Conservation (phyloP, 2,888 invertebrate species). For the Pandemis corylana region DNA sequence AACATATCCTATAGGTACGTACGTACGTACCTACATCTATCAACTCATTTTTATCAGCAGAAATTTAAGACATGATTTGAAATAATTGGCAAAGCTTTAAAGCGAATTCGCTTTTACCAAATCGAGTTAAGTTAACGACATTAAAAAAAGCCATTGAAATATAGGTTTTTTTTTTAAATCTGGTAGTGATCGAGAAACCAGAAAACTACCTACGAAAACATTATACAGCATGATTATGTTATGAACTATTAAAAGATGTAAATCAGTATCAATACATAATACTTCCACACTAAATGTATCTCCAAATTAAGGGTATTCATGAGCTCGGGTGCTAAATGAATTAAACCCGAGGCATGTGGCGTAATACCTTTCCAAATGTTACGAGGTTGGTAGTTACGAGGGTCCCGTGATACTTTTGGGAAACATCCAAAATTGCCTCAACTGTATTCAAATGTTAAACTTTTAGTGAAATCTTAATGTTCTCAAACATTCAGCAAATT, state of each 20-base stretch:
- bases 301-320: conserved; percentile 22
- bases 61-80: no score
- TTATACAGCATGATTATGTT: background rate
- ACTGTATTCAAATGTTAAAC: conserved; percentile 8
- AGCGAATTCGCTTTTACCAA: no score
- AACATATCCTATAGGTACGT: background rate
- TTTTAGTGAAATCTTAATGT: conserved; percentile 4
- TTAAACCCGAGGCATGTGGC: conserved; percentile 25
- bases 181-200: no score
- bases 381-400: conserved; percentile 14
- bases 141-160: no score
- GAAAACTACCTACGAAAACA: background rate
- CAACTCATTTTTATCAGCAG: no score
- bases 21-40: no score
- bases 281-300: conserved; percentile 13
- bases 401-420: conserved; percentile 12
- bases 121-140: no score
- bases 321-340: conserved; percentile 21
- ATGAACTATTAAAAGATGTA: background rate
- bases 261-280: conserved; percentile 2
- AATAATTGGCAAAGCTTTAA: no score
- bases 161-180: no score
- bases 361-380: conserved; percentile 21
- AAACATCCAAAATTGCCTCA: conserved; percentile 1
- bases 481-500: background rate